Evolutionary conservation across 2,113 vertebrate genomes (phyloP).

Genomic region (Channa maculata): DNA sequence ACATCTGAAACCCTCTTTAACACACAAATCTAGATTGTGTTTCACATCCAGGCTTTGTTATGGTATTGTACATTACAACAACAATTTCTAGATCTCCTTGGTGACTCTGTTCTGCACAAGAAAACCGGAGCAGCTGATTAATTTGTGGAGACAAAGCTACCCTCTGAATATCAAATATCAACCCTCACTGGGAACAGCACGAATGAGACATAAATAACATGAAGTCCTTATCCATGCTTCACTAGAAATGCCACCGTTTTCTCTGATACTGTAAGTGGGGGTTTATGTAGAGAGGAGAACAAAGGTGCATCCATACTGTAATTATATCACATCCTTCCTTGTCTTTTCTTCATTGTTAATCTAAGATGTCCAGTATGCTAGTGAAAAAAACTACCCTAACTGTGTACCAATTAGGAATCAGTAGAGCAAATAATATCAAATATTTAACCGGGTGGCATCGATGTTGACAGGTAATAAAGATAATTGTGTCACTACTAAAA

Average conservation of each 20-base stretch:
- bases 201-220: conserved; percentile 76
- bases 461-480: conserved; percentile 12
- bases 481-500: conserved; percentile 11
- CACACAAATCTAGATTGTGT: conserved; percentile 43
- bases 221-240: conserved; percentile 58
- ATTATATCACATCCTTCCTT: background rate
- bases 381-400: conserved; percentile 7
- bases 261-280: conserved; percentile 28
- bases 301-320: conserved; percentile 43
- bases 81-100: conserved; percentile 64
- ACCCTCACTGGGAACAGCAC: conserved; percentile 61
- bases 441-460: background rate
- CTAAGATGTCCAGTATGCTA: conserved; percentile 15
- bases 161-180: conserved; percentile 79
- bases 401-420: conserved; percentile 9
- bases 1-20: conserved; percentile 47
- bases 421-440: conserved; percentile 22
- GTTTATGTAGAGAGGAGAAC: conserved; percentile 43
- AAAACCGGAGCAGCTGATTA: conserved; percentile 74
- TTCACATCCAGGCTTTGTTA: conserved; percentile 56
- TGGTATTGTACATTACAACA: conserved; percentile 64
- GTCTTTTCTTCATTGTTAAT: background rate
- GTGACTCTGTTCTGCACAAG: conserved; percentile 58
- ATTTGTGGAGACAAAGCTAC: conserved; percentile 74
- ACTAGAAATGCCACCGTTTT: conserved; percentile 58